phyloP scores from a whole-genome alignment of 2,888 invertebrate species.

The Uloborus plumipes region DNA sequence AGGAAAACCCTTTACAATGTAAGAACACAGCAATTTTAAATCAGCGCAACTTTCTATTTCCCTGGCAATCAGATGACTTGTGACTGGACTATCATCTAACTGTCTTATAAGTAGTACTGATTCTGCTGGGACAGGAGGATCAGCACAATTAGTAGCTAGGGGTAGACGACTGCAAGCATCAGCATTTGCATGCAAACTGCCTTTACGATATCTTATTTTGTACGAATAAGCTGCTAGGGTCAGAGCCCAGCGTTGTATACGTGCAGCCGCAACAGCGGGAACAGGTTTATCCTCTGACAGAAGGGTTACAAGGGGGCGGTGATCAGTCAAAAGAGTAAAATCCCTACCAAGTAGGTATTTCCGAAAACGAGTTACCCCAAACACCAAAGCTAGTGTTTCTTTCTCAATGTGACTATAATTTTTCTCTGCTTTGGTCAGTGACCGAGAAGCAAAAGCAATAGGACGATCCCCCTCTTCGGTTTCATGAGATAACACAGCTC shows the following conservation, averaged over 20 bases:
- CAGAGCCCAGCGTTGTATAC: conserved; percentile 69
- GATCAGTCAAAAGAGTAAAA: conserved; percentile 72
- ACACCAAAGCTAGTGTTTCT: conserved; percentile 70
- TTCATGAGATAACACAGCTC: no score
- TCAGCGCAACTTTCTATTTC: background rate
- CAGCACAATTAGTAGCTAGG: background rate
- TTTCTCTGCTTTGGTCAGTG: no score
- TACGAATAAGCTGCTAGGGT: conserved; percentile 67
- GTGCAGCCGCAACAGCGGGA: conserved; percentile 66
- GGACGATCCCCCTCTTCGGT: no score
- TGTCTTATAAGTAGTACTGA: conserved; percentile 11
- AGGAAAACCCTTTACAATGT: conserved; percentile 14
- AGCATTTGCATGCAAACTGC: conserved; percentile 68
- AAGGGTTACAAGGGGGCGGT: conserved; percentile 70
- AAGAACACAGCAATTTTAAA: background rate
- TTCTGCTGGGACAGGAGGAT: conserved; percentile 4
- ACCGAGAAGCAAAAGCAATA: no score
- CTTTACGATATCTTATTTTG: conserved; percentile 66
- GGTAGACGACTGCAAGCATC: conserved; percentile 69
- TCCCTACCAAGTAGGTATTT: conserved; percentile 71
- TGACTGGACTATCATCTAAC: conserved; percentile 14
- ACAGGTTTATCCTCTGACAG: background rate
- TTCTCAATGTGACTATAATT: no score
- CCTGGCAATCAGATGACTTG: background rate
- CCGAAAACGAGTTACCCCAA: conserved; percentile 71